These are phyloP conservation scores for Microplitis manilae DNA, from an alignment of 2,888 invertebrate genomes.

Conservation along the genomic window DNA sequence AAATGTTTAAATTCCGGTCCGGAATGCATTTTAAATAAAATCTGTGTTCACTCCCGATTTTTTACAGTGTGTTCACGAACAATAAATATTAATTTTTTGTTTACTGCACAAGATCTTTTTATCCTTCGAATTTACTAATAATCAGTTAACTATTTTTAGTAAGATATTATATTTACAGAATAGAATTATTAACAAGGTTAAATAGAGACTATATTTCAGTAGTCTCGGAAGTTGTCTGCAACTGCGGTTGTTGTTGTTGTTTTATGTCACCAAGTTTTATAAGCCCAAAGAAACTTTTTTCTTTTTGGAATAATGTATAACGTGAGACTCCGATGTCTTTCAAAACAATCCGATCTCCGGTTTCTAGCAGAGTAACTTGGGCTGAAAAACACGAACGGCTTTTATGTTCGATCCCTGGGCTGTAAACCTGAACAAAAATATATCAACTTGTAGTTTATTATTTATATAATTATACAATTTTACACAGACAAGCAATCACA, in stretches of 20 bases:
- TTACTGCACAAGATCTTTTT: too few relatives aligned
- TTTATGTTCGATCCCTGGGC: conserved; percentile 61
- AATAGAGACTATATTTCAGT: background rate
- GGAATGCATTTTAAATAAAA: too few relatives aligned
- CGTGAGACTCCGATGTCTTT: conserved; percentile 80
- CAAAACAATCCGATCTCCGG: conserved; percentile 79
- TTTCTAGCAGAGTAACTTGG: conserved; percentile 57
- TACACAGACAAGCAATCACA: too few relatives aligned
- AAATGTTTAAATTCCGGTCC: too few relatives aligned
- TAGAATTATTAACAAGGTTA: too few relatives aligned
- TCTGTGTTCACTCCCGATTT: too few relatives aligned
- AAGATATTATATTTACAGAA: too few relatives aligned
- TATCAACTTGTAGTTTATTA: background rate
- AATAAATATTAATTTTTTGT: too few relatives aligned
- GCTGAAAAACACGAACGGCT: conserved; percentile 67
- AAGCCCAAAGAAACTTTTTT: conserved; percentile 89
- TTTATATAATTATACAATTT: background rate
- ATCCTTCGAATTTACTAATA: too few relatives aligned
- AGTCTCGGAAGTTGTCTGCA: background rate
- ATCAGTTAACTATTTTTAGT: too few relatives aligned
- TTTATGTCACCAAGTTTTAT: conserved; percentile 79
- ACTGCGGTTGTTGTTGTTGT: conserved; percentile 46
- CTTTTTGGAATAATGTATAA: conserved; percentile 80
- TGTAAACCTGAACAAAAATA: conserved; percentile 58
- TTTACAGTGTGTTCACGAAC: too few relatives aligned